A percentile compares a stretch with the other conserved stretches of the same genome.
These are phyloP conservation scores for Pegoplata infirma DNA, from an alignment of 2,888 invertebrate genomes.

Conservation along the genomic window DNA sequence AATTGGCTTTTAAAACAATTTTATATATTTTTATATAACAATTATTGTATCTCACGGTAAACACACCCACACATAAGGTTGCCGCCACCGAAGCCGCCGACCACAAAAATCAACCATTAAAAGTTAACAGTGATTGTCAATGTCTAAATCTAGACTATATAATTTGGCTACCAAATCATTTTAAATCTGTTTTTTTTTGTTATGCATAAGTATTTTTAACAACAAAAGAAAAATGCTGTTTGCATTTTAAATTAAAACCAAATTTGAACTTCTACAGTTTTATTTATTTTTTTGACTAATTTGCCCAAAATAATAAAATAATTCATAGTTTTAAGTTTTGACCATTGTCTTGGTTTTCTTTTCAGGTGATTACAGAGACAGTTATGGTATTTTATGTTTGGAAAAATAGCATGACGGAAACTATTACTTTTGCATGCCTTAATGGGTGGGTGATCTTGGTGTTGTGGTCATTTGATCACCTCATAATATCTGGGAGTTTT, in stretches of 20 bases:
- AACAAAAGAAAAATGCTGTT: slow-evolving; percentile 19
- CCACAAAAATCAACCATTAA: no score
- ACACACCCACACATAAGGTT: neutral
- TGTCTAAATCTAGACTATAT: slow-evolving; percentile 28
- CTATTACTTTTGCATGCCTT: slow-evolving; percentile 37
- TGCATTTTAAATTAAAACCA: slow-evolving; percentile 22
- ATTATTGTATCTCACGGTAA: neutral
- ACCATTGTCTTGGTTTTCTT: slow-evolving; percentile 17
- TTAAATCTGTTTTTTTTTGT: no score
- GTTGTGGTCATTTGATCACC: slow-evolving; percentile 39
- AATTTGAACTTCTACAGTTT: slow-evolving; percentile 10
- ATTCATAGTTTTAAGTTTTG: slow-evolving; percentile 11
- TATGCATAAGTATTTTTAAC: neutral
- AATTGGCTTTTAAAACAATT: neutral
- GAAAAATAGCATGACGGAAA: slow-evolving; percentile 45
- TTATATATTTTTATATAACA: no score
- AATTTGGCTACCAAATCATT: slow-evolving; percentile 44
- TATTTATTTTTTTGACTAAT: no score
- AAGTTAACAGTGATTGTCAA: slow-evolving; percentile 40
- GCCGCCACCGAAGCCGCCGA: no score
- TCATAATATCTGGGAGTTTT: neutral
- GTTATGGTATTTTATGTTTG: slow-evolving; percentile 5
- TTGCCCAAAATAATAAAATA: slow-evolving; percentile 5
- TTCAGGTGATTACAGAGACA: slow-evolving; percentile 31
- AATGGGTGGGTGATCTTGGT: slow-evolving; percentile 23